Evolutionary conservation across 2,113 vertebrate species (phyloP), one percentile per base, ranked within the genome.

Genomic region (Myotis yumanensis): DNA sequence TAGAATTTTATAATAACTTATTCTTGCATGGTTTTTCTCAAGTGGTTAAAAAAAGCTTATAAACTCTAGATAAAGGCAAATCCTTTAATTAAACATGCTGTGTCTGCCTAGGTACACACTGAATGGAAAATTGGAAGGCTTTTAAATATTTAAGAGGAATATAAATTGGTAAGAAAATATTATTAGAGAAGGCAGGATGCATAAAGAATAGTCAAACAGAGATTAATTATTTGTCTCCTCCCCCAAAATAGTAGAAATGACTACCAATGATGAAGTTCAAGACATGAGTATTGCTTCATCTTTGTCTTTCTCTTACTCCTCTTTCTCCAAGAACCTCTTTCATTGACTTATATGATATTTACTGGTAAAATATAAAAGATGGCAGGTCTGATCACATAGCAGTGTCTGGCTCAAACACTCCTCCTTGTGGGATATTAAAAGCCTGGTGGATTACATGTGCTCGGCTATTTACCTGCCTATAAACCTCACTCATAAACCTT

Each of bases 71-170:
- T 97, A 93, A 94, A 77, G 52, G 95, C 87, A 98, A 97, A 96
- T 52, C 48, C 51, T 96, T 98, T 97, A 97, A 97, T 98, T 98
- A 98, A 95, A 97, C 18, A 66, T 92, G 71, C 10, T 3, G 23
- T 83, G 96, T 95, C 87, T 97, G 72, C 83, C 89, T 97, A 93
- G 81, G 68, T 97, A 97, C 83, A 87, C 87, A 96, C 32, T 94
- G 93, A 86, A 80, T 97, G 62, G 82, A 96, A 98, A 97, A 97
- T 95, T 93, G 97, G 64, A 87, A 96, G 75, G 22, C 69, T 97
- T 98, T 98, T 97, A 97, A 96, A 96, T 97, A 98, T 97, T 98
- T 98, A 97, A 98, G 57, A 92, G 69, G 68, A 97, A 97, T 98
- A 97, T 96, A 97, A 97, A 97, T 97, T 81, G 95, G 54, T 93